Base-by-base conservation (phyloP, 1,140 invertebrate genomes). In the Agraylea sexmaculata region DNA sequence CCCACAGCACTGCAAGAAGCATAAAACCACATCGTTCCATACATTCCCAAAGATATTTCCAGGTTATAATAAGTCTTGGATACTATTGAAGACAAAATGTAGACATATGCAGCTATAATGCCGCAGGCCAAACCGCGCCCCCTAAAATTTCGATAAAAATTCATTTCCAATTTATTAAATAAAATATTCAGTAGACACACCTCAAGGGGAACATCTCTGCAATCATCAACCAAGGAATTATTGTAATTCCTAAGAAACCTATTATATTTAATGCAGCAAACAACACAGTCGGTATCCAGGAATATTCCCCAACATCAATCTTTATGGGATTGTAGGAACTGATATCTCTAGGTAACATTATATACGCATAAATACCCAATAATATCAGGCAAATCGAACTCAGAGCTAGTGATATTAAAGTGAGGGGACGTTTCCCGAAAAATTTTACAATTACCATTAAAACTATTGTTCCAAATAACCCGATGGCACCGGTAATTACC, bases 1-100 rank as follows among this genome's bases (percentile, higher is more conserved):
- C 76, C 75, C 3, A 76, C 12, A 11, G 71, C 59, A n/a, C 70
- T 70, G 33, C 76, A 63, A 3, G 49, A 61, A 4, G 71, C 63
- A 55, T 78, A 83, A 29, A 78, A 60, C 49, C 69, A 77, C 51
- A 80, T 81, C 1, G 60, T 64, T 2, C 71, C 74, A 47, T 67
- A 67, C 11, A 71, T 50, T 11, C 68, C 66, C 1, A 78, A 49
- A 3, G 50, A 23, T 2, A 53, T 52, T 42, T 75, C 64, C 7
- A 71, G 38, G 25, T 70, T 57, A 8, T 68, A 63, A 49, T 77
- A 78, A 5, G 73, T 71, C 52, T 78, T 79, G 13, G 75, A 69
- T 1, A 73, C 65, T 8, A 78, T 48, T 50, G 80, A 80, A 1
- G 62, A 70, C 45, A 70, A 67, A 4, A 71, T 47, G 61, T 78